Conservation (phyloP, 2,113 vertebrate species). For the Prunella fulvescens region DNA sequence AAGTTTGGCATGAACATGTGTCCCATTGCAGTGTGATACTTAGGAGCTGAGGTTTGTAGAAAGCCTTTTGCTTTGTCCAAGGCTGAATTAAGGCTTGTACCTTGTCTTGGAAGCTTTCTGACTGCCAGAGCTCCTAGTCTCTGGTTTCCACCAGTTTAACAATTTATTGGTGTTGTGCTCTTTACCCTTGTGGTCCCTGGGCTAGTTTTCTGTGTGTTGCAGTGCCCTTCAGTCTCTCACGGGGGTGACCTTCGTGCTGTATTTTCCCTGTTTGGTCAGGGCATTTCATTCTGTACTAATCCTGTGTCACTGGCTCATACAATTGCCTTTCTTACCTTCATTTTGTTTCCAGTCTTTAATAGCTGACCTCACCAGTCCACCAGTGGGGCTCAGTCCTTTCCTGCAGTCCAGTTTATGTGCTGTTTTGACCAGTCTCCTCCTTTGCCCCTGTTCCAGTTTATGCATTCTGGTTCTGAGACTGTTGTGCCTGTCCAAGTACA, state of each 20-base stretch:
- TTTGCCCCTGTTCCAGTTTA: background rate
- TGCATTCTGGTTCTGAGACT: accelerated
- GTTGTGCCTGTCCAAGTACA: background rate
- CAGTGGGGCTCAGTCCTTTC: background rate
- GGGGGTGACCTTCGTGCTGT: background rate
- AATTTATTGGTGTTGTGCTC: background rate
- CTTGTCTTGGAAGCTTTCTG: background rate
- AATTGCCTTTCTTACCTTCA: background rate
- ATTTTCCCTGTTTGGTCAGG: background rate
- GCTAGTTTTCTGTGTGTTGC: background rate
- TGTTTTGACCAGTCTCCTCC: background rate
- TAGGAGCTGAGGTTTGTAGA: background rate
- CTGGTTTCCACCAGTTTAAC: background rate
- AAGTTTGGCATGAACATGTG: background rate
- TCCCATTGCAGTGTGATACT: background rate
- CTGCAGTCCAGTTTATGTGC: background rate
- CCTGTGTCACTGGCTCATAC: background rate
- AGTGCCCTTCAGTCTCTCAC: background rate
- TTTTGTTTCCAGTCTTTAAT: background rate
- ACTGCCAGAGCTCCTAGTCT: background rate
- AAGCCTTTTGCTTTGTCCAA: background rate
- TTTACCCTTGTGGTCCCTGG: background rate
- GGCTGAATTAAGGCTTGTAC: background rate
- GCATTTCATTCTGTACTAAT: background rate
- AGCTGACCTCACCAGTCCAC: background rate